Conservation (phyloP, 1,140 invertebrate species). For the Drosophila yakuba region DNA sequence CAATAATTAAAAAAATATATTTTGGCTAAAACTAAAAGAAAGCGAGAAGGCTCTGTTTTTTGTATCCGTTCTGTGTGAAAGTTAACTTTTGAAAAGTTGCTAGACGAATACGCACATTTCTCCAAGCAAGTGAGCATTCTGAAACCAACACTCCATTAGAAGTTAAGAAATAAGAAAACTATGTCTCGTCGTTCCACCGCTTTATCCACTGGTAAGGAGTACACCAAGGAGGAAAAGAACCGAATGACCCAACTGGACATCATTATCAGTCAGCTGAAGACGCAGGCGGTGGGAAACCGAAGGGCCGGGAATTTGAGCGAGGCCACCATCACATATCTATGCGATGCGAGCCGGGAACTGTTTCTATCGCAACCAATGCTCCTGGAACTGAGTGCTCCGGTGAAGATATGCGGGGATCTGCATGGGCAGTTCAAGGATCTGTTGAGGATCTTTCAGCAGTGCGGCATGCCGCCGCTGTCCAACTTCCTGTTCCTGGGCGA, state of each 20-base stretch:
- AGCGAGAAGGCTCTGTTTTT: too few species aligned
- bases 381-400: conserved; percentile 33
- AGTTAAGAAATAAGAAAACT: not conserved
- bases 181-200: conserved; percentile 13
- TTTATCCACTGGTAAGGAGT: not conserved
- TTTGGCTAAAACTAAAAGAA: too few species aligned
- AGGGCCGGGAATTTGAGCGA: not conserved
- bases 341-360: not conserved
- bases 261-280: conserved; percentile 16
- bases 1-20: too few species aligned
- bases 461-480: conserved; percentile 16
- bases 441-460: conserved; percentile 36
- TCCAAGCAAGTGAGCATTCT: not conserved
- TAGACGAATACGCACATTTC: not conserved
- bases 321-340: not conserved
- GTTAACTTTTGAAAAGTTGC: not conserved
- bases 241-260: conserved; percentile 10
- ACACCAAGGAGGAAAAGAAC: conserved; percentile 1
- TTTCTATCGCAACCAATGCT: conserved; percentile 47
- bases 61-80: too few species aligned
- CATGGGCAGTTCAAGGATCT: conserved; percentile 43
- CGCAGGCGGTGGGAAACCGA: not conserved
- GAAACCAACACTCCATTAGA: not conserved
- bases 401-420: conserved; percentile 46
- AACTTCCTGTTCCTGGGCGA: conserved; percentile 49